phyloP scores from a whole-genome alignment of 2,888 invertebrate species.

The Lysandra bellargus region DNA sequence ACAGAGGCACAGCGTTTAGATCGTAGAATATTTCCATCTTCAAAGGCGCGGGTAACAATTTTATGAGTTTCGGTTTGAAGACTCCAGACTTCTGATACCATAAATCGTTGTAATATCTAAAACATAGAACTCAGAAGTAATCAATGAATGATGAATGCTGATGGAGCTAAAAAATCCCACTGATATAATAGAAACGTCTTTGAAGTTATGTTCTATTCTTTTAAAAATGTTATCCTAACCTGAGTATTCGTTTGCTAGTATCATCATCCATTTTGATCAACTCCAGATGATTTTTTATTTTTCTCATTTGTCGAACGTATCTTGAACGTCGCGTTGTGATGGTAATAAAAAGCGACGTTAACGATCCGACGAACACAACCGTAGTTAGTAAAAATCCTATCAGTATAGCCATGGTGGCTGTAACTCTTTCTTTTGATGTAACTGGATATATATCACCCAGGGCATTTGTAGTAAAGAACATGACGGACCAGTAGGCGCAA shows the following conservation, averaged over 20 bases:
- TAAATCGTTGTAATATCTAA: constrained; percentile 74
- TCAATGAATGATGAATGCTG: not conserved
- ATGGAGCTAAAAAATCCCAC: not conserved
- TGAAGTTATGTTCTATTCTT: not conserved
- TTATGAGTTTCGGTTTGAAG: constrained; percentile 65
- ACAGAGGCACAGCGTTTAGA: constrained; percentile 73
- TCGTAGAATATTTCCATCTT: constrained; percentile 78
- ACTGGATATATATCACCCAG: constrained; percentile 73
- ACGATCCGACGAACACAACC: constrained; percentile 74
- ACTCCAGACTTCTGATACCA: constrained; percentile 79
- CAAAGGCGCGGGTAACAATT: constrained; percentile 68
- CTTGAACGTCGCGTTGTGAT: constrained; percentile 70
- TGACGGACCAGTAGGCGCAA: constrained; percentile 73
- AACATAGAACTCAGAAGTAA: constrained; percentile 23
- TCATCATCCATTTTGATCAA: constrained; percentile 67
- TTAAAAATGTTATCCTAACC: constrained; percentile 48
- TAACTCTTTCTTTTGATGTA: constrained; percentile 63
- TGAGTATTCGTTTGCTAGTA: constrained; percentile 65
- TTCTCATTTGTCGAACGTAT: constrained; percentile 66
- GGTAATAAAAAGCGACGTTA: constrained; percentile 75
- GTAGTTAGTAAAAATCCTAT: constrained; percentile 73
- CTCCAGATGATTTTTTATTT: constrained; percentile 68
- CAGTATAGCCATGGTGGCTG: constrained; percentile 61
- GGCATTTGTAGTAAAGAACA: constrained; percentile 71
- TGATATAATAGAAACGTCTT: not conserved